A percentile compares a stretch with the other conserved stretches of the same genome.
Conservation (phyloP, 2,888 invertebrate species). For the Meghimatium bilineatum region DNA sequence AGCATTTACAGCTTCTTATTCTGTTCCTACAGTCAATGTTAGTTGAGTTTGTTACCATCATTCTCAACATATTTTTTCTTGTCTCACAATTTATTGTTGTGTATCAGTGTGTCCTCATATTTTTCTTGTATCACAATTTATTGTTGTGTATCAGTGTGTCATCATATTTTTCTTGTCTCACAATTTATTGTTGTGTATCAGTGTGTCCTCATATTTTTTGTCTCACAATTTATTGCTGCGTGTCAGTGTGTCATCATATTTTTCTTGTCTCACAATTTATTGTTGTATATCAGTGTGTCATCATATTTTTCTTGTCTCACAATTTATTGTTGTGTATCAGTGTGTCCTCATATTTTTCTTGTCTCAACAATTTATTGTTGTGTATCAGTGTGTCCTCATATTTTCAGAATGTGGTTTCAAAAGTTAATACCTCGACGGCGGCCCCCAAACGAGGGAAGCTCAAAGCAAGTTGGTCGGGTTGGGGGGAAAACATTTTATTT, state of each 20-base stretch:
- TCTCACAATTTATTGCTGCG: too few species aligned
- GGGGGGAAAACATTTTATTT: constrained; percentile 8
- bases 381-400: constrained; percentile 7
- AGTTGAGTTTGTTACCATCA: too few species aligned
- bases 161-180: constrained; percentile 27
- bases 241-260: too few species aligned
- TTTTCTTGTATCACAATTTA: not conserved
- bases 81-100: not conserved
- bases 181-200: too few species aligned
- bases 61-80: too few species aligned
- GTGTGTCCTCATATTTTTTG: too few species aligned
- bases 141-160: not conserved
- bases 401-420: constrained; percentile 48
- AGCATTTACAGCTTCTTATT: not conserved
- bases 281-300: too few species aligned
- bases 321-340: not conserved
- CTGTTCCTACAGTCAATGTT: too few species aligned
- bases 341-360: not conserved
- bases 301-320: not conserved
- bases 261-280: too few species aligned
- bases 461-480: constrained; percentile 47
- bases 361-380: not conserved
- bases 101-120: not conserved
- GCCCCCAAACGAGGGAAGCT: constrained; percentile 26
- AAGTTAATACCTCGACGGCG: constrained; percentile 42